Base-by-base conservation (phyloP, 2,888 invertebrate species). In the Hydrotaea cyrtoneurina region DNA sequence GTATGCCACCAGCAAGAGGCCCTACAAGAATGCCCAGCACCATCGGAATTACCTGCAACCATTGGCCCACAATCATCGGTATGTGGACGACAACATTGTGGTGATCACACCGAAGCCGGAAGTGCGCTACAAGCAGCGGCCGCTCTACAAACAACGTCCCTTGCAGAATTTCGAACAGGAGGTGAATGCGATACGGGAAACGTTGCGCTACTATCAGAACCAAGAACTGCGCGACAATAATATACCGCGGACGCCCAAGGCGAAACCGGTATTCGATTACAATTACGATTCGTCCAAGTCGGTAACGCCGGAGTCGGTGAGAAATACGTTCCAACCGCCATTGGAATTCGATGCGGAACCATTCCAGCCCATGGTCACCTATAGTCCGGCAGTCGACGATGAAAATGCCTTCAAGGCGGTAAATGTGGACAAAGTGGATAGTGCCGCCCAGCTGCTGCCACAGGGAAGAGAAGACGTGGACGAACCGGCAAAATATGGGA, bases 221-320 rank as follows among this genome's bases (percentile, higher is more conserved):
- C 95, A 95, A 17, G 93, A 94, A 83, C 86, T 93, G 7, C 92
- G 93, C 81, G 90, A 91, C 83, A 92, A 92, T 78, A 89, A 90
- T 19, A 90, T 91, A 79, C 90, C 90, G 0, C 87, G 91, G 17
- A 88, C 89, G 2, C 89, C 90, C 5, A 90, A 94, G 89, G 93
- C 93, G 8, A 94, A 94, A 89, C 92, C 94, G 13, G 93, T 95
- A 8, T 96, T 96, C 89, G 96, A 96, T 89, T 96, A 95, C 90
- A 95, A 95, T 88, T 96, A 95, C 89, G 95, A 96, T 89, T 94
- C 95, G 0, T 93, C 94, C 4, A 88, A 87, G 50, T 59, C 31
- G 8, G 83, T 11, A 53, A 74, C 7, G 82, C 46, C 69, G 83
- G 26, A 23, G 72, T 26, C 13, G 71, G 73, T 13, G 4, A 43